Evolutionary conservation across 2,888 invertebrate species (phyloP).

Genomic region (Acanthosepion esculentum): DNA sequence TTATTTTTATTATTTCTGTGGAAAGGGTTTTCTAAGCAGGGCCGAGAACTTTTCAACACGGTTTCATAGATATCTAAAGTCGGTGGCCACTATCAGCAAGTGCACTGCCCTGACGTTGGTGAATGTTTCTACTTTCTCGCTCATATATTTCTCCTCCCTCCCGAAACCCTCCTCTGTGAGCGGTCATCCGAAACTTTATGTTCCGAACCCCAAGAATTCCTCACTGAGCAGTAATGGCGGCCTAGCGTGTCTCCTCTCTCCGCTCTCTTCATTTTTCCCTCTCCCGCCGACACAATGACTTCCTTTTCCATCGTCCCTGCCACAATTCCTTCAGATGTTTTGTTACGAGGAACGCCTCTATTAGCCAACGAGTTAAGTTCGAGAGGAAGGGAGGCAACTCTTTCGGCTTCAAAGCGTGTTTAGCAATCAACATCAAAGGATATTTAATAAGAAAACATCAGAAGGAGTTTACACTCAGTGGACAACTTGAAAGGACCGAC

Average conservation of each 20-base stretch:
- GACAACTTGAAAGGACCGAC: constrained; percentile 41
- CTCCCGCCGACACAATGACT: not conserved
- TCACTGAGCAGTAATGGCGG: not conserved
- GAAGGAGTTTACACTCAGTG: constrained; percentile 43
- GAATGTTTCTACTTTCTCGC: constrained; percentile 14
- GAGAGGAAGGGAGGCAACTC: not conserved
- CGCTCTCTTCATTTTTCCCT: not conserved
- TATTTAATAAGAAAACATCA: constrained; percentile 47
- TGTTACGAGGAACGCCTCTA: constrained; percentile 40
- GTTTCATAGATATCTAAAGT: too few species aligned
- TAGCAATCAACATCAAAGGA: constrained; percentile 46
- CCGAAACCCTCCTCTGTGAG: not conserved
- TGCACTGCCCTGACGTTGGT: not conserved
- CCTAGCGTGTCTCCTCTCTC: not conserved
- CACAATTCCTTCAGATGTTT: constrained; percentile 42
- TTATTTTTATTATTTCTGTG: too few species aligned
- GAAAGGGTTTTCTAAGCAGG: too few species aligned
- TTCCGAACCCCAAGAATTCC: constrained; percentile 13
- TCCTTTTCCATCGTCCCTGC: not conserved
- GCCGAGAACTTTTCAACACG: too few species aligned
- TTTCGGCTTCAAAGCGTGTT: constrained; percentile 39
- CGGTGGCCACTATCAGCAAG: not conserved
- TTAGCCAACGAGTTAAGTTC: constrained; percentile 12
- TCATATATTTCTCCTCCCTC: not conserved
- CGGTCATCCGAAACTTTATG: not conserved